Evolutionary conservation across 1,140 invertebrate species (phyloP).

Genomic region (Aphidius gifuensis): DNA sequence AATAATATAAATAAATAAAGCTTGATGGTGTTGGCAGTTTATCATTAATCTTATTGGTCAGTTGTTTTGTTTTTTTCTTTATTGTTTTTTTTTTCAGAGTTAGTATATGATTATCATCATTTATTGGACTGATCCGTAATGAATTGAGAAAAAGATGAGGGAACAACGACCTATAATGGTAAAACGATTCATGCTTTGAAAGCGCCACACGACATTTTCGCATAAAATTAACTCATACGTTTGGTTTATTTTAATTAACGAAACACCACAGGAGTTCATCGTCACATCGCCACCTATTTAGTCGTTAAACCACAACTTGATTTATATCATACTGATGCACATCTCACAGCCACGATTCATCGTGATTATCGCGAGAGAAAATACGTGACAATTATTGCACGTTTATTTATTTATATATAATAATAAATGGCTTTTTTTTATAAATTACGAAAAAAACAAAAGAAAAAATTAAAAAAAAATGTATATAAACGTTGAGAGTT

Average conservation of each 20-base stretch:
- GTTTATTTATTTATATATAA: conserved; percentile 19
- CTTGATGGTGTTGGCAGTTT: too few species aligned
- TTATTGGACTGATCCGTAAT: not conserved
- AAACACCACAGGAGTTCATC: conserved; percentile 45
- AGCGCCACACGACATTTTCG: conserved; percentile 40
- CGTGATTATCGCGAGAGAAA: conserved; percentile 31
- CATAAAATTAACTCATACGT: conserved; percentile 54
- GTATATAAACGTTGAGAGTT: too few species aligned
- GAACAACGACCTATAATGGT: conserved; percentile 42
- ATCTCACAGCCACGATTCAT: conserved; percentile 18
- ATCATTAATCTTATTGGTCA: too few species aligned
- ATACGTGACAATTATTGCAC: conserved; percentile 28
- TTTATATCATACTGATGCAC: not conserved
- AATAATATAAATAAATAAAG: too few species aligned
- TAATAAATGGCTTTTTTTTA: too few species aligned
- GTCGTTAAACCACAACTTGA: too few species aligned
- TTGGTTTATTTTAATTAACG: conserved; percentile 53
- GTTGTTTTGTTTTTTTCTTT: too few species aligned
- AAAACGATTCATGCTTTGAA: conserved; percentile 48
- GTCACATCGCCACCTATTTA: conserved; percentile 3
- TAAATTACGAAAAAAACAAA: too few species aligned
- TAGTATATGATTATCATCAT: too few species aligned
- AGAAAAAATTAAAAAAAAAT: too few species aligned
- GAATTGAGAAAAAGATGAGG: conserved; percentile 25
- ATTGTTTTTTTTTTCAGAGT: too few species aligned